Evolutionary conservation across 30 jellyfish, hydroid and myxozoan genomes (phyloP).

Genomic region (Calvadosia cruxmelitensis): DNA sequence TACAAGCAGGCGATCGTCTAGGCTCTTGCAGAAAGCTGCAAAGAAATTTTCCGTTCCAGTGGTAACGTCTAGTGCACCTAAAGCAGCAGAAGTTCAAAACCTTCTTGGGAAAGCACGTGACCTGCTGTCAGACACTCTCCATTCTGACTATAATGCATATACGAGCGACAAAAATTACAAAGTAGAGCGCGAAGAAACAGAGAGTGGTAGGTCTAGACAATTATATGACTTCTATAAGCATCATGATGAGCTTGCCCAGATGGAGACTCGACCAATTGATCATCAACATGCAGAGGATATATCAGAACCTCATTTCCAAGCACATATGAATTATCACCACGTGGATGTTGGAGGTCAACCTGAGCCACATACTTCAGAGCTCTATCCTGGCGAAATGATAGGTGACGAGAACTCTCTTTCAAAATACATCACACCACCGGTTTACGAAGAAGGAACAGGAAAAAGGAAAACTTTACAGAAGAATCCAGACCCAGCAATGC

Average conservation of each 20-base stretch:
- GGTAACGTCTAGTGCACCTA: not conserved
- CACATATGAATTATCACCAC: not conserved
- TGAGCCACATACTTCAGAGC: slow-evolving; percentile 10
- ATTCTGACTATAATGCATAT: not conserved
- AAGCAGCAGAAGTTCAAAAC: not conserved
- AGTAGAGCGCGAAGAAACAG: not conserved
- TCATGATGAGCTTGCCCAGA: not conserved
- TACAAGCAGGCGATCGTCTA: no score
- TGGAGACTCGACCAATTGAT: slow-evolving; percentile 1
- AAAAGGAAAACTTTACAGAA: not conserved
- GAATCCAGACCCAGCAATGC: not conserved
- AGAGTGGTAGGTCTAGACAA: not conserved
- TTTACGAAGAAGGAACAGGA: slow-evolving; percentile 43
- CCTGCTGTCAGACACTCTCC: not conserved
- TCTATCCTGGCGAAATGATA: slow-evolving; percentile 80
- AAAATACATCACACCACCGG: slow-evolving; percentile 85
- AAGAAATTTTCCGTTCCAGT: not conserved
- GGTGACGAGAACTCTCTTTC: slow-evolving; percentile 78
- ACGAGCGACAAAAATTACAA: not conserved
- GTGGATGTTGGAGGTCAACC: not conserved
- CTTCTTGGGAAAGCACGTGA: not conserved
- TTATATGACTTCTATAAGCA: not conserved
- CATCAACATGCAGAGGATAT: not conserved
- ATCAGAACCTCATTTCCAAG: slow-evolving; percentile 1
- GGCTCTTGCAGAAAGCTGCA: no score